phyloP scores from a whole-genome alignment of 2,888 invertebrate species.

The Platycheirus albimanus region DNA sequence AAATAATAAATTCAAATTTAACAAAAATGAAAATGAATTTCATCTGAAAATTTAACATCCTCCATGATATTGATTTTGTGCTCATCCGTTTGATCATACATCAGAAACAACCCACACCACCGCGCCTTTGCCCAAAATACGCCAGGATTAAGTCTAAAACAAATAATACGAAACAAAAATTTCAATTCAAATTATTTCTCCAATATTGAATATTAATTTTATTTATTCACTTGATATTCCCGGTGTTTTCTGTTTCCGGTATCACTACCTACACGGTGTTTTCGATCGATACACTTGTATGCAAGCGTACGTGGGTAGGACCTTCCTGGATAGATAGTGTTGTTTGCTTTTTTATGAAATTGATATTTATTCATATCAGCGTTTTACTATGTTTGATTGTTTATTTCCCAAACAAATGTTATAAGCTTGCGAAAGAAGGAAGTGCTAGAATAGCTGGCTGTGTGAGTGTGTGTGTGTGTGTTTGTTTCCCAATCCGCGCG shows the following conservation, averaged over 20 bases:
- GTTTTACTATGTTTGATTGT: conserved; percentile 3
- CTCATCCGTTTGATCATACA: not conserved
- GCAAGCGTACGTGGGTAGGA: not conserved
- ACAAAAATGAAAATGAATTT: not conserved
- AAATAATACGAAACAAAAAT: not conserved
- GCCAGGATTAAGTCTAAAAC: not conserved
- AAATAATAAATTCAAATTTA: no score
- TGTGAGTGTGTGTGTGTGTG: not conserved
- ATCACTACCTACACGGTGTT: not conserved
- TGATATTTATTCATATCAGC: not conserved
- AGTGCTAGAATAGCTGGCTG: no score
- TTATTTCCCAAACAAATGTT: not conserved
- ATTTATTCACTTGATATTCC: not conserved
- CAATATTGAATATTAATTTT: conserved; percentile 25
- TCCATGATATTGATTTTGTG: not conserved
- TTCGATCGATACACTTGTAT: no score
- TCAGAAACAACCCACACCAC: not conserved
- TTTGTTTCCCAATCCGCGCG: no score
- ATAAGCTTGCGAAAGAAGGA: no score
- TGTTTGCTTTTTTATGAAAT: conserved; percentile 2
- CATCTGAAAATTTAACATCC: not conserved
- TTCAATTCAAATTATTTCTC: conserved; percentile 14
- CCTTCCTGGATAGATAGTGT: not conserved
- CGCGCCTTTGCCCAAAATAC: not conserved
- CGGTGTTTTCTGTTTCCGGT: not conserved